These are phyloP conservation scores for Paedocypris micromegethes DNA, from an alignment of 2,797 vertebrate species.

Conservation along the genomic window DNA sequence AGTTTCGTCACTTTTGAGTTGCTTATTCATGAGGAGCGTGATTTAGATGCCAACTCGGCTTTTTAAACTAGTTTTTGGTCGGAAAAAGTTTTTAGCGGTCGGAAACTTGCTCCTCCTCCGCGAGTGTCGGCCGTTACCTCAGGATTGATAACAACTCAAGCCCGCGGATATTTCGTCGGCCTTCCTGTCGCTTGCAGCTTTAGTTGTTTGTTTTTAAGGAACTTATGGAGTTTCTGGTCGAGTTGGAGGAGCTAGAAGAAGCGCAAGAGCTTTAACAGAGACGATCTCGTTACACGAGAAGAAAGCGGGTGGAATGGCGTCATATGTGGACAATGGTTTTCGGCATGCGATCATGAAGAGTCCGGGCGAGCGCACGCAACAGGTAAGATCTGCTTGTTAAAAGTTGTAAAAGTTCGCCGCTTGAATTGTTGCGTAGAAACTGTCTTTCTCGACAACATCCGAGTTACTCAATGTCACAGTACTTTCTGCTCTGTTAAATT, in stretches of 20 bases:
- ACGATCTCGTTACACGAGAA: constrained; percentile 1
- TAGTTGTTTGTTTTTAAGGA: constrained; percentile 10
- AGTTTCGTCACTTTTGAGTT: neutral
- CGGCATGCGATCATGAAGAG: constrained; percentile 83
- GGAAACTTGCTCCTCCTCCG: neutral
- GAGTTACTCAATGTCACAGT: no score
- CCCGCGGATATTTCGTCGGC: constrained; percentile 47
- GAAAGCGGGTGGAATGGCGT: constrained; percentile 68
- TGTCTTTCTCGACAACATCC: no score
- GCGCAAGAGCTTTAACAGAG: constrained; percentile 23
- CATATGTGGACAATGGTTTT: constrained; percentile 86
- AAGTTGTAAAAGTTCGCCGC: no score
- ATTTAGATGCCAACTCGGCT: neutral
- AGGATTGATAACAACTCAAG: constrained; percentile 32
- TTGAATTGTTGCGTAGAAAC: no score
- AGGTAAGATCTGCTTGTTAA: constrained; percentile 58
- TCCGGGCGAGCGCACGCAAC: constrained; percentile 75
- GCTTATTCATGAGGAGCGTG: neutral
- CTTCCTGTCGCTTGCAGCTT: constrained; percentile 8
- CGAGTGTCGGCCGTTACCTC: constrained; percentile 6
- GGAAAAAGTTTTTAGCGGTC: neutral
- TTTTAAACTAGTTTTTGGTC: neutral
- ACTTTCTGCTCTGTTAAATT: no score
- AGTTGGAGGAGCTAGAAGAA: constrained; percentile 7
- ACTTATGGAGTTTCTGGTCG: constrained; percentile 8